Percentiles rank a stretch among this genome's conserved stretches.
Evolutionary conservation across 2,113 vertebrate genomes (phyloP).

Genomic region (Notechis scutatus): DNA sequence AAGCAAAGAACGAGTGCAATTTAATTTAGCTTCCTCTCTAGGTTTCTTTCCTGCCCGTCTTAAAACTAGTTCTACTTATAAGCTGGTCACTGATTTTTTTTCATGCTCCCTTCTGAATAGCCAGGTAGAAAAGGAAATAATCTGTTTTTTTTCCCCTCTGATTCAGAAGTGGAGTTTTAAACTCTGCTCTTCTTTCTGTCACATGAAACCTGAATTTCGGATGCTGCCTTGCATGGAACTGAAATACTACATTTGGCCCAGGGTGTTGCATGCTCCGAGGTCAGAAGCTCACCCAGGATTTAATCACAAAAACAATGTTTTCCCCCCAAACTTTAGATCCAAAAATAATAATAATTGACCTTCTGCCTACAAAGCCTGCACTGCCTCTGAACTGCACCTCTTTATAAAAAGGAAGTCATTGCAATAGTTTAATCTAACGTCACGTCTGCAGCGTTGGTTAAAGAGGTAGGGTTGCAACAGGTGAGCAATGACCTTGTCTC

Average conservation of each 20-base stretch:
- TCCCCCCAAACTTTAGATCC: not conserved
- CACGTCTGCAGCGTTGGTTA: not conserved
- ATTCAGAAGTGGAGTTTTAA: not conserved
- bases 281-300: not conserved
- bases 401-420: not conserved
- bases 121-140: not conserved
- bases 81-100: not conserved
- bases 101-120: not conserved
- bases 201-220: not conserved
- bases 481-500: not conserved
- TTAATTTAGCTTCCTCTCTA: not conserved
- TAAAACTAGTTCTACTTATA: not conserved
- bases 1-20: not conserved
- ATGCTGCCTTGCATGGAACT: not conserved
- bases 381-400: not conserved
- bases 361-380: not conserved
- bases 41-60: not conserved
- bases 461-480: not conserved
- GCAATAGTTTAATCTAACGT: not conserved
- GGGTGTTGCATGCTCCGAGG: not conserved
- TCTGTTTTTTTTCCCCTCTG: not conserved
- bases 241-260: not conserved
- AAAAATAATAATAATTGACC: too few species aligned
- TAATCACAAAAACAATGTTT: not conserved
- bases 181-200: not conserved